Percentiles rank a stretch among this genome's conserved stretches.
Conservation (phyloP, 2,888 invertebrate genomes). For the Sesia apiformis region DNA sequence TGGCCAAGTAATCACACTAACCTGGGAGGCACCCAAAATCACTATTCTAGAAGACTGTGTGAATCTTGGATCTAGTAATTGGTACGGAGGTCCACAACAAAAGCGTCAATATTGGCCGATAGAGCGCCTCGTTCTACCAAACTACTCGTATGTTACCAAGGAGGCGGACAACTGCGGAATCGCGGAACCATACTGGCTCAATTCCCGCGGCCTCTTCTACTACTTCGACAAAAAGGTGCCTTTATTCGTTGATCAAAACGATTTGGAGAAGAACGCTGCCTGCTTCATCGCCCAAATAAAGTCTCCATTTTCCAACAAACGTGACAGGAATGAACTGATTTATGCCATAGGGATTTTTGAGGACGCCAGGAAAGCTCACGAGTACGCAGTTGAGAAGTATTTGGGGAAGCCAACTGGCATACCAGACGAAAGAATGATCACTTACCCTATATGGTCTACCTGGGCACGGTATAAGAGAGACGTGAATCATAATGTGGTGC, state of each 20-base stretch:
- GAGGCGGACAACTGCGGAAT: conserved; percentile 73
- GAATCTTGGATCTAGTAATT: conserved; percentile 61
- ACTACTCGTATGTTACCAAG: conserved; percentile 74
- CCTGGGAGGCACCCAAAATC: conserved; percentile 43
- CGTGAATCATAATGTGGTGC: conserved; percentile 65
- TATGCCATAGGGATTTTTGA: conserved; percentile 77
- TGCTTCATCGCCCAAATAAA: conserved; percentile 67
- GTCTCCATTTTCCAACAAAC: conserved; percentile 58
- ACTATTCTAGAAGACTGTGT: conserved; percentile 46
- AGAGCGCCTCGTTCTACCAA: conserved; percentile 60
- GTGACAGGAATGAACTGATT: conserved; percentile 52
- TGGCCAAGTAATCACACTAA: conserved; percentile 41
- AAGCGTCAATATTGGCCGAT: conserved; percentile 77
- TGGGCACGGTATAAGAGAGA: conserved; percentile 75
- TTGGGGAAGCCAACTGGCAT: conserved; percentile 72
- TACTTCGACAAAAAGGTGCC: conserved; percentile 77
- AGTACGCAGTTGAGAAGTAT: conserved; percentile 74
- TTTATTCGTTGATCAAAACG: conserved; percentile 79
- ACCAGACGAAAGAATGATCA: conserved; percentile 73
- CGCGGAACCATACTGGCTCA: conserved; percentile 80
- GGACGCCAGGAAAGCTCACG: conserved; percentile 74
- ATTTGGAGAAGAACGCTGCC: conserved; percentile 48
- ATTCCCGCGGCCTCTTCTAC: conserved; percentile 77
- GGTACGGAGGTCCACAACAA: conserved; percentile 79
- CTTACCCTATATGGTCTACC: conserved; percentile 79